Evolutionary conservation across 2,113 vertebrate species (phyloP), one percentile per base, ranked within the genome.

Genomic region (Potamarius usumacintae): DNA sequence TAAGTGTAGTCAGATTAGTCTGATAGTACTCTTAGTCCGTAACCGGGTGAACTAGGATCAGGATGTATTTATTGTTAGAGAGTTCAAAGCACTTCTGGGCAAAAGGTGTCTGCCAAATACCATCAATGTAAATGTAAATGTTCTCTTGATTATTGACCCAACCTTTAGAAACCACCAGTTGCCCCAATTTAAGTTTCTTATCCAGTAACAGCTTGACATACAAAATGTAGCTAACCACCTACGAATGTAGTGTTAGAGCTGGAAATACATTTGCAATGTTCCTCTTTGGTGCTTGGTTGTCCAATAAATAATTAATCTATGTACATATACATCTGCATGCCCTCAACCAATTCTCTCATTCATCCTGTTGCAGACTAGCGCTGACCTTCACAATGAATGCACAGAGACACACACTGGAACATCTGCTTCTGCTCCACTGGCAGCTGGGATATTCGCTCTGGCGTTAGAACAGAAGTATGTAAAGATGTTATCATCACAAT

Each of bases 361-460:
- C 67, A 18, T 88, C 88, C 65, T 67, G 15, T 71, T 90, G 52
- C 93, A 99, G 98, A 99, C 97, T 0, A 99, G 98, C 0, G 97
- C 97, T 0, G 98, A 99, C 92, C 94, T 99, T 89, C 98, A 99
- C 92, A 96, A 99, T 0, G 96, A 97, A 90, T 99, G 98, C 90
- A 99, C 98, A 2, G 96, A 97, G 94, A 99, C 98, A 62, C 98
- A 99, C 92, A 99, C 98, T 0, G 98, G 98, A 22, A 99, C 98
- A 0, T 99, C 98, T 1, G 98, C 98, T 2, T 99, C 98, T 0
- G 98, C 98, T 11, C 97, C 98, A 0, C 92, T 99, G 93, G 98
- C 98, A 85, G 98, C 97, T 76, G 98, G 98, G 81, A 99, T 99
- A 94, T 99, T 99, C 89, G 98, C 98, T 57, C 93, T 99, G n/a